Conservation (phyloP, 2,113 vertebrate genomes). For the Morone chrysops region DNA sequence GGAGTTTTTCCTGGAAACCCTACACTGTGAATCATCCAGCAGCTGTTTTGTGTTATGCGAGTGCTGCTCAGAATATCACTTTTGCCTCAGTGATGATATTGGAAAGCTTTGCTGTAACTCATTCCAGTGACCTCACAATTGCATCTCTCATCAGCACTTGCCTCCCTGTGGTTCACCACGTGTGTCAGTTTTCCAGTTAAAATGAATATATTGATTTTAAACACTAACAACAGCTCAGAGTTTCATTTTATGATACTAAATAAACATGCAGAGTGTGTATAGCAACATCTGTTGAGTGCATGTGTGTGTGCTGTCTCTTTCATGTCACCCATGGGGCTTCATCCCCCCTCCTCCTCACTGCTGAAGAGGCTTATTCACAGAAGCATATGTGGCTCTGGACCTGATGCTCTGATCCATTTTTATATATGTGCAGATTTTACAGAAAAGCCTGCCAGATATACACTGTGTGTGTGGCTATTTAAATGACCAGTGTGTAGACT, state of each 20-base stretch:
- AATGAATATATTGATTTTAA: background rate
- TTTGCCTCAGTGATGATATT: background rate
- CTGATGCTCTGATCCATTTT: background rate
- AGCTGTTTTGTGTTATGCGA: constrained; percentile 25
- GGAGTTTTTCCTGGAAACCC: constrained; percentile 5
- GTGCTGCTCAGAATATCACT: background rate
- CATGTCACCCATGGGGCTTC: constrained; percentile 19
- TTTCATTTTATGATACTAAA: background rate
- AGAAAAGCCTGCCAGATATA: background rate
- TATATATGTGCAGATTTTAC: background rate
- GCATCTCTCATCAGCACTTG: constrained; percentile 27
- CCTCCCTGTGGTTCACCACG: background rate
- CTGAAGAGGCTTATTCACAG: background rate
- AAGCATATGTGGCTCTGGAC: constrained; percentile 3
- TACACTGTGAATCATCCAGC: background rate
- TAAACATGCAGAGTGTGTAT: background rate
- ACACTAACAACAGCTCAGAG: background rate
- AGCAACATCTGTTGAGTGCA: constrained; percentile 12
- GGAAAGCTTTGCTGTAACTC: background rate
- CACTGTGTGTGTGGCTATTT: background rate
- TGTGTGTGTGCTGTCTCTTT: constrained; percentile 3
- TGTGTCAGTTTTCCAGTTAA: constrained; percentile 16
- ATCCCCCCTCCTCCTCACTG: background rate
- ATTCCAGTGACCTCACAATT: constrained; percentile 15
- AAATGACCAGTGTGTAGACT: too few species aligned